Percentiles rank a stretch among this genome's conserved stretches.
phyloP scores from a whole-genome alignment of 2,113 vertebrate species.

The Ibidorhyncha struthersii region DNA sequence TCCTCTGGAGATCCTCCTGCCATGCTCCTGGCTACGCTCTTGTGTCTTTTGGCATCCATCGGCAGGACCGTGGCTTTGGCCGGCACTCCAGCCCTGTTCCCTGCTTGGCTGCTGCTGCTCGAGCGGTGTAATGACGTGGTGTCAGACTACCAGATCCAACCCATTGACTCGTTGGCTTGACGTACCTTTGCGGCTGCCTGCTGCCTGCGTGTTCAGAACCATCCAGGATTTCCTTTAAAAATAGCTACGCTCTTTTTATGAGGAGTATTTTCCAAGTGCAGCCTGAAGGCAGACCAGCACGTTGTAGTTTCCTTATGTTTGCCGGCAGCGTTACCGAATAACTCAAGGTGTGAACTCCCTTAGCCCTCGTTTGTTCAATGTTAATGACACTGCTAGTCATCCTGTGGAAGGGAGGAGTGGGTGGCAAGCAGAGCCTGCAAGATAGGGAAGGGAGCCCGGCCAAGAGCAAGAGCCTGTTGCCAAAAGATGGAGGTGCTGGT shows the following conservation, averaged over 20 bases:
- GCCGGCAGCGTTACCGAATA: neutral
- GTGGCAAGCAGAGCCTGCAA: neutral
- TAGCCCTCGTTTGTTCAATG: neutral
- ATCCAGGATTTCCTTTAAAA: conserved; percentile 56
- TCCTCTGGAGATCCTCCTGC: neutral
- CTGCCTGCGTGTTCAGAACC: neutral
- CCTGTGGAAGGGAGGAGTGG: neutral
- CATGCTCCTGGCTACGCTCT: neutral
- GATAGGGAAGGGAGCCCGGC: neutral
- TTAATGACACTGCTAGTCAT: neutral
- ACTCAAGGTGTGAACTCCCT: neutral
- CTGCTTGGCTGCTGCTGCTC: neutral
- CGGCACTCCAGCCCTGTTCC: neutral
- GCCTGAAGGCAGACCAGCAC: neutral
- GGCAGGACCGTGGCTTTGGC: conserved; percentile 31
- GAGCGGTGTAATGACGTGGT: neutral
- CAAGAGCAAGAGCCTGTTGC: neutral
- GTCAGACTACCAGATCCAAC: neutral
- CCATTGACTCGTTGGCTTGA: neutral
- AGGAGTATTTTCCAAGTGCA: conserved; percentile 20
- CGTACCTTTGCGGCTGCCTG: neutral
- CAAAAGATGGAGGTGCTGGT: neutral
- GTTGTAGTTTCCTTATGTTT: neutral
- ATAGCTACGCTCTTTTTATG: neutral
- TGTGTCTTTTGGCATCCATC: neutral